A percentile compares a stretch with the other conserved stretches of the same genome.
phyloP scores from a whole-genome alignment of 2,113 vertebrate genomes.

The Monarcha castaneiventris region DNA sequence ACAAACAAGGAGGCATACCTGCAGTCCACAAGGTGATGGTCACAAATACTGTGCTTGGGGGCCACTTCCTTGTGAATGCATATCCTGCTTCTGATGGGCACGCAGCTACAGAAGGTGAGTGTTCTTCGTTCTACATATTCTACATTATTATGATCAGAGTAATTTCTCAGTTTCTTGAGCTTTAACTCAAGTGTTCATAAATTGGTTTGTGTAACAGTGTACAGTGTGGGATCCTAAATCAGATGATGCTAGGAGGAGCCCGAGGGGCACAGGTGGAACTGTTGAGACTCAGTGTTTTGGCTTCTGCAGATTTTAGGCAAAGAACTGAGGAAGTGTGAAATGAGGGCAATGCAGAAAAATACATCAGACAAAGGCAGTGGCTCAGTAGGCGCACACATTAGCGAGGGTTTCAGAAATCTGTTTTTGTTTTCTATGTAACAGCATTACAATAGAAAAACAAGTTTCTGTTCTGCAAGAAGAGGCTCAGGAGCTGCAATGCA shows the following conservation, averaged over 20 bases:
- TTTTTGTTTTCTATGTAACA: background rate
- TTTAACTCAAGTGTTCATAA: background rate
- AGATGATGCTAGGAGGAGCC: background rate
- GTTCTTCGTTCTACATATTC: background rate
- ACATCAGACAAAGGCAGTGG: background rate
- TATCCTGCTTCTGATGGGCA: background rate
- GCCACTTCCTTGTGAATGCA: rapidly evolving
- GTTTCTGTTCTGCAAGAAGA: background rate
- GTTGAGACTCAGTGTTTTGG: background rate
- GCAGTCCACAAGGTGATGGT: background rate
- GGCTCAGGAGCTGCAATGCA: background rate
- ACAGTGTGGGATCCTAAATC: background rate
- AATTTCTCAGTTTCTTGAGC: background rate
- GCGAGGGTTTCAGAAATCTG: background rate
- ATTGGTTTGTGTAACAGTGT: background rate
- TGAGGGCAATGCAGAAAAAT: background rate
- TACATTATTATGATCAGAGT: rapidly evolving
- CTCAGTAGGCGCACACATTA: background rate
- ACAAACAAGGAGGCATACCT: background rate
- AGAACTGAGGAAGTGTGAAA: background rate
- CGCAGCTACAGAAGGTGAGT: background rate
- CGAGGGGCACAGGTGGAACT: background rate
- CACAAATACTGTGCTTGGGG: background rate
- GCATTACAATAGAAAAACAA: background rate
- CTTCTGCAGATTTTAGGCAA: background rate